Evolutionary conservation across 30 jellyfish, hydroid and myxozoan genomes (phyloP).

Genomic region (Aurelia sp.): DNA sequence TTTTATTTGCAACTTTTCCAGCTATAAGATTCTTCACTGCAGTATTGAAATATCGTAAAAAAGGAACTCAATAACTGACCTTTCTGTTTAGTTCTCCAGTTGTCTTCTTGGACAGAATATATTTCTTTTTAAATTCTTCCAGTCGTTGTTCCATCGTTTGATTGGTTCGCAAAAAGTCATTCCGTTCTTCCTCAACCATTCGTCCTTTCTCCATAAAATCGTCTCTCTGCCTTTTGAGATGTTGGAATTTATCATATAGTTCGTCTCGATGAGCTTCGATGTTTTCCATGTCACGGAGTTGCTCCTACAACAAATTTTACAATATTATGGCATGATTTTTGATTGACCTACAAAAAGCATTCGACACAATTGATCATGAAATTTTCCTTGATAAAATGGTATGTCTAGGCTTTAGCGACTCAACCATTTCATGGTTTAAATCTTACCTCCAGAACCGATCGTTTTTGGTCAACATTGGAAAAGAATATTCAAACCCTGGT

Average conservation of each 20-base stretch:
- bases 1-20: too few species aligned
- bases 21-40: too few species aligned
- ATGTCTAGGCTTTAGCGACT: too few species aligned
- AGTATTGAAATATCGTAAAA: not conserved
- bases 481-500: too few species aligned
- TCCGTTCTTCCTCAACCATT: conserved; percentile 92
- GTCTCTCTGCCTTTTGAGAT: conserved; percentile 82
- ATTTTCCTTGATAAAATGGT: too few species aligned
- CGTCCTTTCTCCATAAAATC: conserved; percentile 90
- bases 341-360: too few species aligned
- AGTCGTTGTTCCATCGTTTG: conserved; percentile 92
- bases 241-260: conserved; percentile 71
- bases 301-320: conserved; percentile 29
- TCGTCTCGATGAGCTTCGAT: conserved; percentile 97
- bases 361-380: too few species aligned
- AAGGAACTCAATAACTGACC: conserved; percentile 29
- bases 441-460: too few species aligned
- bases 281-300: conserved; percentile 93
- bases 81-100: conserved; percentile 78
- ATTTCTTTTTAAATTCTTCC: conserved; percentile 78
- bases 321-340: not conserved
- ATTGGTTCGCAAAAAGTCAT: conserved; percentile 83
- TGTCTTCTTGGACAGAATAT: conserved; percentile 40
- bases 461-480: too few species aligned
- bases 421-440: too few species aligned